Evolutionary conservation across 1,140 invertebrate species (phyloP), one percentile per base, ranked within the genome.

Genomic region (Bombus vancouverensis): DNA sequence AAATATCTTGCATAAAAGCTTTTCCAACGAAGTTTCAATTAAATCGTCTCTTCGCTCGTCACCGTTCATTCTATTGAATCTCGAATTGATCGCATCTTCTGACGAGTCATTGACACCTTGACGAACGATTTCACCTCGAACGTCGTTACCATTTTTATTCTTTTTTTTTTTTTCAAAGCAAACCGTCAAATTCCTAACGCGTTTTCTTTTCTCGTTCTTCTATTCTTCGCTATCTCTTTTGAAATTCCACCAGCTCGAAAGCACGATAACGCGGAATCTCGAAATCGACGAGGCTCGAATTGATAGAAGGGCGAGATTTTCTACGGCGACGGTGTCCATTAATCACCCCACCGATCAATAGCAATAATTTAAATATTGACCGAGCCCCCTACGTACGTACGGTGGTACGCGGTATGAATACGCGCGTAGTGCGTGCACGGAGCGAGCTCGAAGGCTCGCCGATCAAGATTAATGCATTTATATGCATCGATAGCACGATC

Each of bases 401-500:
- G 85, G 22, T 37, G 44, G 65, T 85, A 81, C 84, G 81, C 85
- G 59, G 65, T 76, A 92, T 90, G 91, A 93, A 94, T 92, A 91
- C 89, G 32, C 15, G 32, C 65, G 91, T 53, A 53, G 47, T 92
- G 87, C 87, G 72, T 85, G 71, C 82, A 62, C 74, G 39, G 82
- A 68, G 66, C 88, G 81, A 83, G 68, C 79, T 86, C 74, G 74
- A 83, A 76, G 80, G 44, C 53, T 85, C 71, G 37, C 62, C 83
- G 91, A 93, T 92, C 89, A 93, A 94, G 93, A 94, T 94, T 93
- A 93, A 94, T 94, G 93, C 90, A 91, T 91, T 91, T 90, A 89
- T 90, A 90, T 84, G 87, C 83, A 77, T 75, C 89, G 88, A 92
- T 91, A 90, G 88, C 78, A 82, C 90, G 91, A 93, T 92, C 87